These are phyloP conservation scores for Synergus umbraculus DNA, from an alignment of 2,888 invertebrate species.

Conservation along the genomic window DNA sequence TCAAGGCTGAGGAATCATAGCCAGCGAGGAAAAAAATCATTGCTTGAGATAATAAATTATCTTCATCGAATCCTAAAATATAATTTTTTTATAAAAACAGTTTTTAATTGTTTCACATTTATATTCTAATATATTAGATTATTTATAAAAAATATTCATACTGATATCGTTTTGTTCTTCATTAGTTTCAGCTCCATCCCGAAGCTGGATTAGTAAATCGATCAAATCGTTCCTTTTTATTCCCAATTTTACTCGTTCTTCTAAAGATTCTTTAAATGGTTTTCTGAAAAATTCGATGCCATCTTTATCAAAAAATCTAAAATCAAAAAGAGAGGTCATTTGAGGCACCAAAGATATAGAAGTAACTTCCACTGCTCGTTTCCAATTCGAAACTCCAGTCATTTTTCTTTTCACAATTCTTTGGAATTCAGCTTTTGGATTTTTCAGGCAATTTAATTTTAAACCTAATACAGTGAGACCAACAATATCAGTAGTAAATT, in stretches of 20 bases:
- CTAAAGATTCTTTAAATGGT: not conserved
- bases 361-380: constrained; percentile 15
- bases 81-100: not conserved
- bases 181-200: not conserved
- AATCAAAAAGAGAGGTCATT: constrained; percentile 3
- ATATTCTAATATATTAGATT: not conserved
- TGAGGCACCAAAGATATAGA: constrained; percentile 8
- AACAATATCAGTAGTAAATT: constrained; percentile 18
- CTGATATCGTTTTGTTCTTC: not conserved
- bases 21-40: constrained; percentile 32
- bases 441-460: constrained; percentile 16
- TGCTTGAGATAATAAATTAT: constrained; percentile 21
- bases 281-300: constrained; percentile 24
- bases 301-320: constrained; percentile 12
- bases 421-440: constrained; percentile 27
- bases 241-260: not conserved
- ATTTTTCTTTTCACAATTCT: constrained; percentile 24
- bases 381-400: constrained; percentile 25
- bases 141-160: not conserved
- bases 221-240: constrained; percentile 7
- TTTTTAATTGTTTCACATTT: not conserved
- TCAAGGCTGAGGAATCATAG: constrained; percentile 23
- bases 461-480: constrained; percentile 26
- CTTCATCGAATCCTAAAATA: not conserved
- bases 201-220: not conserved